phyloP scores from a whole-genome alignment of 2,797 vertebrate species.

The Rhyacichthys aspro region DNA sequence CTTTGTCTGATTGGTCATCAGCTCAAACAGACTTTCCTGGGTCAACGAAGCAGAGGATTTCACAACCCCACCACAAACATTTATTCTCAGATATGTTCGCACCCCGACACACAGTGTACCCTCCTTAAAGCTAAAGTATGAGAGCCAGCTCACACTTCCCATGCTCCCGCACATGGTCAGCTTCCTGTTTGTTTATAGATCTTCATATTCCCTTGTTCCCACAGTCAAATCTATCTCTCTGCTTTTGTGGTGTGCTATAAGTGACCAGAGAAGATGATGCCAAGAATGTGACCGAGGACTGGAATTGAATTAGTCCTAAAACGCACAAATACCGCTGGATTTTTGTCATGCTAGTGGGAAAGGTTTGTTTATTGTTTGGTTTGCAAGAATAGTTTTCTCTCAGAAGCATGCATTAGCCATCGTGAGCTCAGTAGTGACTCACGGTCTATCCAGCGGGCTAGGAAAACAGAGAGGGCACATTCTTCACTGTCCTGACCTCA shows the following conservation, averaged over 20 bases:
- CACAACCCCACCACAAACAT: constrained; percentile 45
- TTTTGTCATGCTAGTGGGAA: constrained; percentile 22
- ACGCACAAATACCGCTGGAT: constrained; percentile 17
- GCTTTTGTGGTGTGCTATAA: constrained; percentile 14
- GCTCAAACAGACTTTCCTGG: constrained; percentile 10
- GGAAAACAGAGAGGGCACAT: constrained; percentile 51
- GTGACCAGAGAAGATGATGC: constrained; percentile 18
- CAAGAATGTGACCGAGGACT: constrained; percentile 8
- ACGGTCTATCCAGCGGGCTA: constrained; percentile 48
- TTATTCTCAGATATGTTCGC: constrained; percentile 26
- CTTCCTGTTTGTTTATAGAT: constrained; percentile 72
- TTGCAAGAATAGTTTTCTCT: constrained; percentile 39
- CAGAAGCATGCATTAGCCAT: constrained; percentile 34
- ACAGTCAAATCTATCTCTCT: constrained; percentile 33
- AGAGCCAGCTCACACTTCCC: constrained; percentile 56
- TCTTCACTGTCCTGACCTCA: constrained; percentile 42
- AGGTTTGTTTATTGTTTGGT: constrained; percentile 58
- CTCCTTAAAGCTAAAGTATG: constrained; percentile 45
- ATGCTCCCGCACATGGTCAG: constrained; percentile 57
- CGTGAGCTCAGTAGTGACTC: constrained; percentile 50
- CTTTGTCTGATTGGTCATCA: constrained; percentile 15
- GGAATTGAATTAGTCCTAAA: constrained; percentile 7
- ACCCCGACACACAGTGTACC: constrained; percentile 43
- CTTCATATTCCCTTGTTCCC: constrained; percentile 54
- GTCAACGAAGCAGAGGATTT: constrained; percentile 23